phyloP scores from a whole-genome alignment of 2,797 vertebrate species.

The Myripristis murdjan region DNA sequence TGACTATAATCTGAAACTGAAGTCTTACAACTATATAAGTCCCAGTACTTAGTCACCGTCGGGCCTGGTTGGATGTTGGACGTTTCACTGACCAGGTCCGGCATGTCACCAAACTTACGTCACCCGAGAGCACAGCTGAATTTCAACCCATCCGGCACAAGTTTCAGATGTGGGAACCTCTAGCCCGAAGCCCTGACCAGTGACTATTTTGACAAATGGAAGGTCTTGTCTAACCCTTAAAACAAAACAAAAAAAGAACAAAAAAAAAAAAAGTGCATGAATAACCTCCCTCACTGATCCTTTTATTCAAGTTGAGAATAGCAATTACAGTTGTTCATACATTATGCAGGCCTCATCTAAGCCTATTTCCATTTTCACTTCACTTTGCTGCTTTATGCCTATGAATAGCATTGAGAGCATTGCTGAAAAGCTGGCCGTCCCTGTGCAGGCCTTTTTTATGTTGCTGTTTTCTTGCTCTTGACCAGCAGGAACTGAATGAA shows the following conservation, averaged over 20 bases:
- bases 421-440: neutral
- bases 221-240: slow-evolving; percentile 7
- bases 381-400: slow-evolving; percentile 24
- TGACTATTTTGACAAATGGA: slow-evolving; percentile 38
- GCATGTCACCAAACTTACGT: slow-evolving; percentile 32
- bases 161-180: slow-evolving; percentile 67
- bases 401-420: slow-evolving; percentile 39
- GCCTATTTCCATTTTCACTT: slow-evolving; percentile 16
- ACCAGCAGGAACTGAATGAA: slow-evolving; percentile 15
- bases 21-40: slow-evolving; percentile 15
- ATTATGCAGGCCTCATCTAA: slow-evolving; percentile 13
- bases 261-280: slow-evolving; percentile 29
- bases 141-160: slow-evolving; percentile 23
- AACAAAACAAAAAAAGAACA: slow-evolving; percentile 11
- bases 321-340: slow-evolving; percentile 34
- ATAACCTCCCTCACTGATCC: slow-evolving; percentile 15
- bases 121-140: slow-evolving; percentile 55
- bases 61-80: slow-evolving; percentile 17
- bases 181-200: slow-evolving; percentile 39
- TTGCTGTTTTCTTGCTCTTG: slow-evolving; percentile 16
- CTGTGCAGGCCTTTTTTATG: neutral
- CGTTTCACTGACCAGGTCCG: slow-evolving; percentile 20
- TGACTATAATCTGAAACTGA: neutral
- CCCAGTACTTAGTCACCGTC: slow-evolving; percentile 16
- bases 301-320: slow-evolving; percentile 12